Evolutionary conservation across 2,113 vertebrate species (phyloP).

Genomic region (Rissa tridactyla): DNA sequence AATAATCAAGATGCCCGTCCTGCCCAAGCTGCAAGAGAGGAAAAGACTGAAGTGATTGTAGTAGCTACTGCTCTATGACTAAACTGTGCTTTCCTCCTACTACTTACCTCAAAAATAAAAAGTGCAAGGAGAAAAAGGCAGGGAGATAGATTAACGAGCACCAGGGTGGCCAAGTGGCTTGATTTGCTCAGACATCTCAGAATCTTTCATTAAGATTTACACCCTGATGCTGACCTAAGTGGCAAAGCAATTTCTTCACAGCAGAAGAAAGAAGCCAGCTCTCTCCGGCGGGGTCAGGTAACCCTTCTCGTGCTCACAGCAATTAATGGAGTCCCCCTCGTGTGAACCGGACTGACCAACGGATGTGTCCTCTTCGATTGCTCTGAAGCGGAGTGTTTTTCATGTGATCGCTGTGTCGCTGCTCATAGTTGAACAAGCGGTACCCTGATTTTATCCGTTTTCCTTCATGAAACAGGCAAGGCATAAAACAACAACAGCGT

Average conservation of each 20-base stretch:
- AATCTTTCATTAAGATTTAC: constrained; percentile 69
- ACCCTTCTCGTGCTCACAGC: constrained; percentile 18
- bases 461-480: neutral
- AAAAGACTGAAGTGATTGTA: neutral
- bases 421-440: neutral
- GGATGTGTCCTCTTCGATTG: neutral
- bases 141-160: constrained; percentile 26
- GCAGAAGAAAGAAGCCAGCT: constrained; percentile 25
- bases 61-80: neutral
- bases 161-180: neutral
- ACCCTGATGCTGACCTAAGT: constrained; percentile 51
- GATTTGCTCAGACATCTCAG: constrained; percentile 39
- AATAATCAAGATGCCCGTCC: neutral
- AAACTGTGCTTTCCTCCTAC: neutral
- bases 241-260: constrained; percentile 63
- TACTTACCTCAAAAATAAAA: neutral
- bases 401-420: neutral
- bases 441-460: neutral
- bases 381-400: neutral
- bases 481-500: neutral
- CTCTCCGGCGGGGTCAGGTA: neutral
- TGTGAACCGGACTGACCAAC: neutral
- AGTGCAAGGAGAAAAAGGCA: neutral
- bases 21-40: neutral
- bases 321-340: constrained; percentile 4